Conservation (phyloP, 2,888 invertebrate species). For the Rhodophaea formosa region DNA sequence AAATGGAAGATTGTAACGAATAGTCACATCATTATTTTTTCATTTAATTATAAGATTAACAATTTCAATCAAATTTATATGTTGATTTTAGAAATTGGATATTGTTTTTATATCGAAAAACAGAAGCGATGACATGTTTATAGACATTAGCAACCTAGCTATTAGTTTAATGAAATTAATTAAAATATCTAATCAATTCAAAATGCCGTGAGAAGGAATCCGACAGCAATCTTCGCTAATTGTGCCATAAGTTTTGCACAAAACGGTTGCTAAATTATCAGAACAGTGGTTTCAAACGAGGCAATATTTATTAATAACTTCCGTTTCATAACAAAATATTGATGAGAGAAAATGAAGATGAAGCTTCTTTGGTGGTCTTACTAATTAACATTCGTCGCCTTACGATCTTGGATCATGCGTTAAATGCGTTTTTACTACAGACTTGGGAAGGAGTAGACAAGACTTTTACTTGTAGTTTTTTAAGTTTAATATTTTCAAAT, state of each 20-base stretch:
- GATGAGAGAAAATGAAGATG: conserved; percentile 38
- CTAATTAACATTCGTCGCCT: conserved; percentile 63
- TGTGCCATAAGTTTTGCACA: background rate
- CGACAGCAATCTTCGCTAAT: conserved; percentile 3
- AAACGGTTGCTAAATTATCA: conserved; percentile 3
- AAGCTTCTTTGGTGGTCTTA: conserved; percentile 66
- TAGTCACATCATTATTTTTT: no score
- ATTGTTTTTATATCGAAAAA: background rate
- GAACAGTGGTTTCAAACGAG: conserved; percentile 12
- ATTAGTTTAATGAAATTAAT: conserved; percentile 7
- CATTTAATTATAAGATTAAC: no score
- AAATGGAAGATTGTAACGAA: no score
- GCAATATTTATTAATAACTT: conserved; percentile 35
- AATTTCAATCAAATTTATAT: background rate
- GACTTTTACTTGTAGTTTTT: background rate
- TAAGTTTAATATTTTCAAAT: conserved; percentile 1
- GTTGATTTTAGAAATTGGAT: background rate
- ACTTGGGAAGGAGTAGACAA: background rate
- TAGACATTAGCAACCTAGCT: background rate
- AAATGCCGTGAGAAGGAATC: conserved; percentile 8
- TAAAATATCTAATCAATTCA: conserved; percentile 5
- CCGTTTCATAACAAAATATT: conserved; percentile 26
- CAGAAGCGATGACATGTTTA: conserved; percentile 1
- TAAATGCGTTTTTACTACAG: conserved; percentile 32
- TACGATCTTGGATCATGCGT: conserved; percentile 45